Evolutionary conservation across 2,113 vertebrate species (phyloP).

Genomic region (Vanacampus margaritifer): DNA sequence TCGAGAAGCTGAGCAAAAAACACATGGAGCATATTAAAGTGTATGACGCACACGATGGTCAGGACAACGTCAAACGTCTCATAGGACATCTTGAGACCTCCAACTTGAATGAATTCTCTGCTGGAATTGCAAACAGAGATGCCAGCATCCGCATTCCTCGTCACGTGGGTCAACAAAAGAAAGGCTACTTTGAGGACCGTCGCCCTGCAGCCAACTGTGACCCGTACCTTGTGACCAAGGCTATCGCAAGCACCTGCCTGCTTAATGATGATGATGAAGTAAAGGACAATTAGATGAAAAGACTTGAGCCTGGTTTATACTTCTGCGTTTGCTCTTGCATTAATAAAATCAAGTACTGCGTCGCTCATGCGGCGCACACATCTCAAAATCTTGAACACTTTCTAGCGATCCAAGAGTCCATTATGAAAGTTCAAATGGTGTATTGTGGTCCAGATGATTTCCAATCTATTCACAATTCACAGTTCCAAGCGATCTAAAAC

Average conservation of each 20-base stretch:
- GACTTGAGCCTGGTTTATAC: background rate
- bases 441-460: no score
- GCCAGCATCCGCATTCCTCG: conserved; percentile 80
- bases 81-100: conserved; percentile 73
- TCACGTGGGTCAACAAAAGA: conserved; percentile 69
- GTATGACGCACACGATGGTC: conserved; percentile 71
- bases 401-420: no score
- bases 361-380: no score
- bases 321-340: no score
- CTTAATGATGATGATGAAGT: conserved; percentile 30
- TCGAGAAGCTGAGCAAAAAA: conserved; percentile 71
- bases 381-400: no score
- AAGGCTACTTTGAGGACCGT: conserved; percentile 78
- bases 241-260: conserved; percentile 69
- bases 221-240: conserved; percentile 71
- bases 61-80: conserved; percentile 76
- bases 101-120: conserved; percentile 74
- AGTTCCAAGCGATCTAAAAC: no score
- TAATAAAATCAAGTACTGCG: no score
- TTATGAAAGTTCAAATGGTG: no score
- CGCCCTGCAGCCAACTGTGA: conserved; percentile 79
- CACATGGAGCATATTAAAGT: conserved; percentile 71
- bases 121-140: conserved; percentile 69
- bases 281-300: background rate
- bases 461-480: no score